A percentile compares a stretch with the other conserved stretches of the same genome.
phyloP scores from a whole-genome alignment of 2,888 invertebrate species.

The Chirona hameri region DNA sequence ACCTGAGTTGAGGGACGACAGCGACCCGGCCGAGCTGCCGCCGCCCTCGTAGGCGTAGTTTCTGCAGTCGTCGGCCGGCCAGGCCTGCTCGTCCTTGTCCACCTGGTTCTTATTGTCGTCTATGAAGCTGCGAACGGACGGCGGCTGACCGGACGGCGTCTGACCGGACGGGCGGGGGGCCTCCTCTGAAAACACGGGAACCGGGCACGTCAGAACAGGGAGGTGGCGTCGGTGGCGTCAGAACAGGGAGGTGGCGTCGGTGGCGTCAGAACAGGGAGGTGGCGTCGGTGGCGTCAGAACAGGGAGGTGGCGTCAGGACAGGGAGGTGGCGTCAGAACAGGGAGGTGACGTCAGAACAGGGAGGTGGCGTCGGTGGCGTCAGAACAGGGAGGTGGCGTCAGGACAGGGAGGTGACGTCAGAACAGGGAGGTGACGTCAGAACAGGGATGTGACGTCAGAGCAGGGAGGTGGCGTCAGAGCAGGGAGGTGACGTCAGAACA shows the following conservation, averaged over 20 bases:
- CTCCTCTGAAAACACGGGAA: not conserved
- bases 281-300: no score
- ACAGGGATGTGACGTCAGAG: no score
- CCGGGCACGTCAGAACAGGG: not conserved
- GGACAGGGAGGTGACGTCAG: not conserved
- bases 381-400: not conserved
- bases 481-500: no score
- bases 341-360: not conserved
- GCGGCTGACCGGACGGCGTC: not conserved
- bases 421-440: not conserved
- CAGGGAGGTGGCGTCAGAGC: no score
- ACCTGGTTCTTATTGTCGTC: constrained; percentile 83
- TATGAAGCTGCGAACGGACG: constrained; percentile 67
- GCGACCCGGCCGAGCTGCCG: constrained; percentile 85
- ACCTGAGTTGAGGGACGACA: constrained; percentile 89
- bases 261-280: no score
- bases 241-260: no score
- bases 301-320: no score
- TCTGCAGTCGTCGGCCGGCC: constrained; percentile 91
- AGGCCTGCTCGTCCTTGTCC: constrained; percentile 85
- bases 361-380: no score
- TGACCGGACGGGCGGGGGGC: not conserved
- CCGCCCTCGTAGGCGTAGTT: constrained; percentile 98
- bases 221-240: not conserved
- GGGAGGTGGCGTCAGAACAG: no score